Conservation (phyloP, 2,113 vertebrate genomes). For the Desmodus rotundus region DNA sequence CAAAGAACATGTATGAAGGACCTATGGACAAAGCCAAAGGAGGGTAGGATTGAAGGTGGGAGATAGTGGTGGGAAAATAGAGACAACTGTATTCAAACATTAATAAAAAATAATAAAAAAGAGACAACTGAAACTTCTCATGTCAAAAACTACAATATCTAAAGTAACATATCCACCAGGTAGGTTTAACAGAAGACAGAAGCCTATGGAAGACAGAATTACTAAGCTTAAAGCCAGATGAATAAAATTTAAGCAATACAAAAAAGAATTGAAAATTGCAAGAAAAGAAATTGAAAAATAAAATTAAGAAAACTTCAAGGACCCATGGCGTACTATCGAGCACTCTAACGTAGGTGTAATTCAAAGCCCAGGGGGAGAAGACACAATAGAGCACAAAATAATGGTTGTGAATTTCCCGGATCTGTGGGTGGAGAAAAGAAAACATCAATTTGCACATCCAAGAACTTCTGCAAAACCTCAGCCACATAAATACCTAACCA, state of each 20-base stretch:
- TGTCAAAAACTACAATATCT: not conserved
- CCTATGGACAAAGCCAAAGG: too few relatives aligned
- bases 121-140: not conserved
- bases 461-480: not conserved
- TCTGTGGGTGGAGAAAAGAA: not conserved
- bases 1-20: too few relatives aligned
- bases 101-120: not conserved
- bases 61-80: too few relatives aligned
- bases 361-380: not conserved
- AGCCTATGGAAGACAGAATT: not conserved
- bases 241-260: not conserved
- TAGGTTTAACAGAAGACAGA: not conserved
- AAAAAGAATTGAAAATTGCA: not conserved
- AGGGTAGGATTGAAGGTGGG: too few relatives aligned
- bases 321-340: not conserved
- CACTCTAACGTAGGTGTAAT: not conserved
- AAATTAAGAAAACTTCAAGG: not conserved
- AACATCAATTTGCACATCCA: not conserved
- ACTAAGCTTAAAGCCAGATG: not conserved
- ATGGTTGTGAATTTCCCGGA: not conserved
- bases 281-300: not conserved
- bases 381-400: not conserved
- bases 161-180: not conserved
- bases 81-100: too few relatives aligned
- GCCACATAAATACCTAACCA: not conserved